Base-by-base conservation (phyloP, 2,797 vertebrate species). In the Trachurus trachurus region DNA sequence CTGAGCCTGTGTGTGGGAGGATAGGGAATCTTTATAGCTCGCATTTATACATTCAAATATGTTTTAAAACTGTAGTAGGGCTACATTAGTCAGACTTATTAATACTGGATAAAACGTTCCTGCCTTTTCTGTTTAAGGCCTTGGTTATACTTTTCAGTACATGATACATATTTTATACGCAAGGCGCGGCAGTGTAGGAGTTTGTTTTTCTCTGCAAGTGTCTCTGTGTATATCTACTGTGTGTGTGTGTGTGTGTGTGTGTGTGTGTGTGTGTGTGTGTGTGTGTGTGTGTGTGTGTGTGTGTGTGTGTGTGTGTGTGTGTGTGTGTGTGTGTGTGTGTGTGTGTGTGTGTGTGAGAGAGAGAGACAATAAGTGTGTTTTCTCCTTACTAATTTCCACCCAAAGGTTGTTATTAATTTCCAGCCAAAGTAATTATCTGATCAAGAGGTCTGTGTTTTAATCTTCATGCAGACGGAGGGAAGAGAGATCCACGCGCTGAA, bases 381-480 rank as follows among this genome's bases (percentile, higher is more conserved):
- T 78, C 76, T 80, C 16, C 4, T 70, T 62, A 66, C 81, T 84
- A 80, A 84, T 89, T 91, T 86, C 80, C 72, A 88, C 74, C 79
- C 65, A 85, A 80, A 88, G 83, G 79, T 40, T 65, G 76, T 80
- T 89, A 89, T 89, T 89, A 89, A 87, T 89, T 91, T 85, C 81
- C 59, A 90, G 79, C 89, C 87, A 87, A 88, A 87, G 86, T 84
- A 86, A 92, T 94, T 92, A 91, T 93, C 86, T 82, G 88, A 93
- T 91, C 83, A 88, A 89, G 80, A 85, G 78, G 87, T 78, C 83
- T 74, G 71, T 78, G 82, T 91, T 94, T 92, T 93, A 93, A 94
- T 95, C 93, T 93, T 89, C 80, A 67, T 47, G 39, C 71, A 89
- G 89, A 91, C 90, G 90, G 89, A 84, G 69, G 65, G 74, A 77